Percentiles rank a stretch among this genome's conserved stretches.
Conservation (phyloP, 2,888 invertebrate genomes). For the Cheilosia variabilis region DNA sequence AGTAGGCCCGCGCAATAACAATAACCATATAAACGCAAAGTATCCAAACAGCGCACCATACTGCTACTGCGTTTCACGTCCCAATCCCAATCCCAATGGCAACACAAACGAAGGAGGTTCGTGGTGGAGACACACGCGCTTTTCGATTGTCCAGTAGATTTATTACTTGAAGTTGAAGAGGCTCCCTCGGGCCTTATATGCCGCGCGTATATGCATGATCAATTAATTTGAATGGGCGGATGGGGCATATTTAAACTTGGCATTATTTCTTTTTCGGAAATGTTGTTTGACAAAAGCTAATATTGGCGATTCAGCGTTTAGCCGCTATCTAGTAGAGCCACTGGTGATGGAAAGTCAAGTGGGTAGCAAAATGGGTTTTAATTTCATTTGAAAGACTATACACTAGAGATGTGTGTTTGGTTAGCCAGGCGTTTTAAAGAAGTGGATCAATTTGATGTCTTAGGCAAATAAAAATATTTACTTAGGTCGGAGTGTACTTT, state of each 20-base stretch:
- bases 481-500: slow-evolving; percentile 8
- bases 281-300: slow-evolving; percentile 53
- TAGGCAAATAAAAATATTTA: slow-evolving; percentile 47
- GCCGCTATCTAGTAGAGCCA: background rate
- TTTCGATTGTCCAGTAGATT: slow-evolving; percentile 66
- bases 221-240: slow-evolving; percentile 67
- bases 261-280: slow-evolving; percentile 15
- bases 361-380: slow-evolving; percentile 51
- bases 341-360: slow-evolving; percentile 46
- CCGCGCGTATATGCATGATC: slow-evolving; percentile 52
- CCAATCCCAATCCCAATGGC: background rate
- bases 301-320: slow-evolving; percentile 37
- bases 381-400: slow-evolving; percentile 40
- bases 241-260: slow-evolving; percentile 35
- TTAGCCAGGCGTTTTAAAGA: slow-evolving; percentile 38
- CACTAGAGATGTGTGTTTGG: slow-evolving; percentile 34
- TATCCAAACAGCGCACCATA: slow-evolving; percentile 9
- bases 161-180: slow-evolving; percentile 54
- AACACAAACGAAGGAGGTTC: slow-evolving; percentile 2
- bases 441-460: slow-evolving; percentile 45
- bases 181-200: slow-evolving; percentile 60
- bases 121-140: slow-evolving; percentile 56
- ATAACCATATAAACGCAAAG: slow-evolving; percentile 34
- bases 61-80: background rate
- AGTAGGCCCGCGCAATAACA: slow-evolving; percentile 43